phyloP scores from a whole-genome alignment of 2,797 vertebrate species.

The Phataginus tetradactyla region DNA sequence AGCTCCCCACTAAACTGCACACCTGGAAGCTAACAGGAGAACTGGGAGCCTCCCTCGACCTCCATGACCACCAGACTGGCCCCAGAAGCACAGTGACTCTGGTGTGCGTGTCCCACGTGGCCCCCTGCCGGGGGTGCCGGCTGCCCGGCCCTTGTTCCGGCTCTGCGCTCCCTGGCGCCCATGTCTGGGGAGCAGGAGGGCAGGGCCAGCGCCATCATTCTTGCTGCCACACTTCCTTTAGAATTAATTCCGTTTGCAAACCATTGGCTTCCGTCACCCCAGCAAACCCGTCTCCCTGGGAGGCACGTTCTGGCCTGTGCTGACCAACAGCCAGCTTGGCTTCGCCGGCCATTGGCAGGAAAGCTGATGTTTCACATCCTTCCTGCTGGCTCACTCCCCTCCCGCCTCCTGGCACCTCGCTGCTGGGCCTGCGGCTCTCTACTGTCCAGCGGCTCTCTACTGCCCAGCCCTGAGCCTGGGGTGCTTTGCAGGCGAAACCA shows the following conservation, averaged over 20 bases:
- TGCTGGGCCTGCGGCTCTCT: constrained; percentile 18
- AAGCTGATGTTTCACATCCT: constrained; percentile 71
- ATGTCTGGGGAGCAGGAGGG: fast-evolving
- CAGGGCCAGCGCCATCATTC: not conserved
- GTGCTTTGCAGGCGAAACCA: not conserved
- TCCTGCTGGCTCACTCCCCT: constrained; percentile 52
- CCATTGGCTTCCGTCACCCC: constrained; percentile 63
- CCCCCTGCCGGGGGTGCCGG: not conserved
- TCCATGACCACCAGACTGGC: not conserved
- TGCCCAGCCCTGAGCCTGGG: not conserved
- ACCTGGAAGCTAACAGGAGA: not conserved
- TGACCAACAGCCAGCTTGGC: constrained; percentile 66
- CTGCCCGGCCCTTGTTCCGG: fast-evolving
- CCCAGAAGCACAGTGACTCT: not conserved
- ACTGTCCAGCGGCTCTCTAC: constrained; percentile 30
- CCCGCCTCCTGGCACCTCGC: constrained; percentile 1
- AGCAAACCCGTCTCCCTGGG: not conserved
- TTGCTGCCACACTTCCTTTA: constrained; percentile 77
- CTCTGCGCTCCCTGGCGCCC: not conserved
- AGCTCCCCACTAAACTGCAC: too few species aligned
- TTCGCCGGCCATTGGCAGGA: constrained; percentile 68
- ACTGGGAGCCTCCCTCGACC: not conserved
- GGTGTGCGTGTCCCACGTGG: fast-evolving
- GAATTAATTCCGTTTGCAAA: constrained; percentile 73
- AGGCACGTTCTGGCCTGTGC: constrained; percentile 62